Conservation (phyloP, 2,113 vertebrate genomes). For the Cephalopholis sonnerati region DNA sequence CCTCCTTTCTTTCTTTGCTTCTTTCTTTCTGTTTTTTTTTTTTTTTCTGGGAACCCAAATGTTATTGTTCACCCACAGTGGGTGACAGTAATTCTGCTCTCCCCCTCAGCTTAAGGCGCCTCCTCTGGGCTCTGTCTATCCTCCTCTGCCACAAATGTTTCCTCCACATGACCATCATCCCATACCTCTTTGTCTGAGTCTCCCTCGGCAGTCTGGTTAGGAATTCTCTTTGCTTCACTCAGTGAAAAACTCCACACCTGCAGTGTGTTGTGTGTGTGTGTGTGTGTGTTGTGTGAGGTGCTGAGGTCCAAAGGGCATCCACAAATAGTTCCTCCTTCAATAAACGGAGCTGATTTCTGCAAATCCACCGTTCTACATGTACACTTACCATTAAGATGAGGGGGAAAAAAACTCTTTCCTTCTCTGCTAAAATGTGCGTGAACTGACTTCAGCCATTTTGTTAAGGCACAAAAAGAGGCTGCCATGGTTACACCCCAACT, state of each 20-base stretch:
- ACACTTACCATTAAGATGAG: not conserved
- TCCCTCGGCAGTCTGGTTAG: constrained; percentile 24
- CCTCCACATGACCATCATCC: constrained; percentile 36
- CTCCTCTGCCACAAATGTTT: constrained; percentile 46
- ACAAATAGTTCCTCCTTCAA: not conserved
- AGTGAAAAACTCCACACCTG: constrained; percentile 4
- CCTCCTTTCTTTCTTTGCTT: not conserved
- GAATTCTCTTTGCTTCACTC: constrained; percentile 20
- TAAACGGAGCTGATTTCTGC: not conserved
- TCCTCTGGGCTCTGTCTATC: constrained; percentile 28
- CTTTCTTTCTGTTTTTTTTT: too few species aligned
- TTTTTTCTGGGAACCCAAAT: constrained; percentile 4
- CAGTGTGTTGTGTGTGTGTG: not conserved
- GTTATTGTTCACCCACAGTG: constrained; percentile 23
- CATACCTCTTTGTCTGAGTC: constrained; percentile 38
- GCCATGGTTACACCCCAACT: constrained; percentile 51
- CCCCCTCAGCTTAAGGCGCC: constrained; percentile 15
- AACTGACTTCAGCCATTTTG: constrained; percentile 25
- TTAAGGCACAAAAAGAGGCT: constrained; percentile 48
- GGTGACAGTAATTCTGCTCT: constrained; percentile 19
- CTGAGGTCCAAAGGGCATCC: constrained; percentile 4
- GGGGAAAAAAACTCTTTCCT: not conserved
- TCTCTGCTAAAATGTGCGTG: not conserved
- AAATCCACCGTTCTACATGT: not conserved
- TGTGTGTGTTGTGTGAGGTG: not conserved